These are phyloP conservation scores for Bolinopsis microptera DNA, from an alignment of 37 sponge, comb jelly and placozoan genomes.

Conservation along the genomic window DNA sequence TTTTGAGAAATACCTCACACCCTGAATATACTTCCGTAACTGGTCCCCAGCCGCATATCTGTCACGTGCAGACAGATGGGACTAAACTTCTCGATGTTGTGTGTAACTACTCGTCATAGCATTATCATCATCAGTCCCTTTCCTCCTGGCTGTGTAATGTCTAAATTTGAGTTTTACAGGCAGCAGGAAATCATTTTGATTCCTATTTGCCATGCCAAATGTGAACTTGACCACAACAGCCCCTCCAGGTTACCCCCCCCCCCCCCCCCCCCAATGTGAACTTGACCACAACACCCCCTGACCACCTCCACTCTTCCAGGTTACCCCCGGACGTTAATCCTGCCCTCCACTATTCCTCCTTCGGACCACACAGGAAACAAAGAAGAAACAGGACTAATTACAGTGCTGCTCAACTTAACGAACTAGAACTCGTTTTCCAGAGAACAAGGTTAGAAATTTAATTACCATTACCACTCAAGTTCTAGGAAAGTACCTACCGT, in stretches of 20 bases:
- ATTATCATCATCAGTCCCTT: neutral
- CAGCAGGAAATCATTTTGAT: neutral
- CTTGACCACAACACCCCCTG: too few species aligned
- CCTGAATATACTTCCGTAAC: neutral
- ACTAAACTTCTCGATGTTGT: neutral
- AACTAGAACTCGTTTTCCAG: conserved; percentile 1
- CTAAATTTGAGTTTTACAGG: neutral
- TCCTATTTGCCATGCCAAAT: neutral
- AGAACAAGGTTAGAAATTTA: neutral
- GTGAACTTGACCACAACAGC: neutral
- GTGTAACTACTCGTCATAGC: neutral
- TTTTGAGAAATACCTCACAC: neutral
- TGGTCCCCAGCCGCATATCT: neutral
- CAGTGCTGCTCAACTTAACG: conserved; percentile 24
- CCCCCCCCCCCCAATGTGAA: too few species aligned
- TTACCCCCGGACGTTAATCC: conserved; percentile 17
- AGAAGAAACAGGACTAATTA: conserved; percentile 16
- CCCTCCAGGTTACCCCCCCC: neutral
- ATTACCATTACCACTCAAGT: neutral
- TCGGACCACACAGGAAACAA: neutral
- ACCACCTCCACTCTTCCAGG: too few species aligned
- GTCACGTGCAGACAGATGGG: neutral
- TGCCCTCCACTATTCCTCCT: conserved; percentile 29
- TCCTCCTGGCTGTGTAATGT: neutral
- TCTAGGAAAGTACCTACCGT: too few species aligned